A percentile compares a stretch with the other conserved stretches of the same genome.
phyloP scores from a whole-genome alignment of 2,797 vertebrate genomes.

The Anableps anableps region DNA sequence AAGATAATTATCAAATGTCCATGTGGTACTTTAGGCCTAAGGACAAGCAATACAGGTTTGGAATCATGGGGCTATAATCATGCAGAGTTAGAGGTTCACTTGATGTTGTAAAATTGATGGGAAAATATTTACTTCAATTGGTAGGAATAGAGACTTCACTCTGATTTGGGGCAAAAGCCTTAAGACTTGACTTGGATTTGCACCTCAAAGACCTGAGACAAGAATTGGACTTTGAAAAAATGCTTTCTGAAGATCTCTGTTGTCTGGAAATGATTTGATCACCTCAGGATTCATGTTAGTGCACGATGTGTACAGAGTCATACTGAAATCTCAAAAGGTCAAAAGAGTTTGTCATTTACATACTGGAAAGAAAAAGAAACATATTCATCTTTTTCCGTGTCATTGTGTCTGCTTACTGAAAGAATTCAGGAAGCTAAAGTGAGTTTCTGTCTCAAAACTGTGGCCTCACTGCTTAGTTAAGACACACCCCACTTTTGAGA shows the following conservation, averaged over 20 bases:
- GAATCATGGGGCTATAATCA: no score
- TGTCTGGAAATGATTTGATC: not conserved
- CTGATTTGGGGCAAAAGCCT: no score
- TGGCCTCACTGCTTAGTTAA: constrained; percentile 7
- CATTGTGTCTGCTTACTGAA: not conserved
- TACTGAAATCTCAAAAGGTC: constrained; percentile 32
- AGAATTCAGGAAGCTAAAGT: constrained; percentile 8
- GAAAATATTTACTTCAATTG: no score
- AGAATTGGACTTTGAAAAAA: not conserved
- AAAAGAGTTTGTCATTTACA: constrained; percentile 20
- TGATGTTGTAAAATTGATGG: no score
- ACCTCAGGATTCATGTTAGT: not conserved
- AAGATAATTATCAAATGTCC: no score
- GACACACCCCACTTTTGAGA: constrained; percentile 13
- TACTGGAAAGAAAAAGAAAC: constrained; percentile 21
- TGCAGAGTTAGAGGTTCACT: no score
- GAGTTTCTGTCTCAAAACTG: constrained; percentile 4
- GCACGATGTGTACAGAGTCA: not conserved
- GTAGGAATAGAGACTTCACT: no score
- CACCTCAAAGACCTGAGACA: not conserved
- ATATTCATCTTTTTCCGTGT: constrained; percentile 23
- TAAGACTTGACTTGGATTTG: not conserved
- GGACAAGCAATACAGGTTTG: no score
- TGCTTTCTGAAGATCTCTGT: not conserved
- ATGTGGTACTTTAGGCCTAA: no score